A percentile compares a stretch with the other conserved stretches of the same genome.
Conservation (phyloP, 2,888 invertebrate species). For the Lampropteryx suffumata region DNA sequence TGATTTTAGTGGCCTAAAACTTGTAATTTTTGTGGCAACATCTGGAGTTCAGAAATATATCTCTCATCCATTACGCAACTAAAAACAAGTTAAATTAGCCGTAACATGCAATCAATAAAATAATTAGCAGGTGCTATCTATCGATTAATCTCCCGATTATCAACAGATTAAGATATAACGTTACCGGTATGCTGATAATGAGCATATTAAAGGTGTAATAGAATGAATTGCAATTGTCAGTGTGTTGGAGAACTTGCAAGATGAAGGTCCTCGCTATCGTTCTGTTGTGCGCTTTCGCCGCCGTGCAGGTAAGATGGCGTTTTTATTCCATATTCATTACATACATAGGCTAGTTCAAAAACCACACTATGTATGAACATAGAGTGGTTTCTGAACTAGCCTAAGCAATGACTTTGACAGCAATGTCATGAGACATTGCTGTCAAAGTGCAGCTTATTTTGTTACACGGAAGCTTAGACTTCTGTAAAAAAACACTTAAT, state of each 20-base stretch:
- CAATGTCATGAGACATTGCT: no score
- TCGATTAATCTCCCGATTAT: slow-evolving; percentile 38
- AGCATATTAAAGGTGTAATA: slow-evolving; percentile 23
- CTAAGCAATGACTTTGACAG: no score
- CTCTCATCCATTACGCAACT: background rate
- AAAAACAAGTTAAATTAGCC: slow-evolving; percentile 18
- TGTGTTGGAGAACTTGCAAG: slow-evolving; percentile 39
- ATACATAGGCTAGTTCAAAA: no score
- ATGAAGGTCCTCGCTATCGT: slow-evolving; percentile 68
- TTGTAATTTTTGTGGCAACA: no score
- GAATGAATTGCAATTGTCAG: slow-evolving; percentile 31
- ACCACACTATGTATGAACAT: no score
- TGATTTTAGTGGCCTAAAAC: background rate
- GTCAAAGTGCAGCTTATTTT: no score
- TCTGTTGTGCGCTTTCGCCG: slow-evolving; percentile 60
- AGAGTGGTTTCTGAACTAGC: no score
- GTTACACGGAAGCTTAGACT: no score
- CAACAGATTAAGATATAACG: slow-evolving; percentile 44
- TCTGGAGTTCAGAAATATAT: no score
- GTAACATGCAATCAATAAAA: background rate
- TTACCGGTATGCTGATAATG: slow-evolving; percentile 34
- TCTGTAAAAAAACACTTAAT: no score
- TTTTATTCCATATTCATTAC: no score
- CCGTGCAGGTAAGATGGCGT: slow-evolving; percentile 60
- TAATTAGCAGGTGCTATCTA: no score